Base-by-base conservation (phyloP, 2,888 invertebrate species). In the Thera britannica region DNA sequence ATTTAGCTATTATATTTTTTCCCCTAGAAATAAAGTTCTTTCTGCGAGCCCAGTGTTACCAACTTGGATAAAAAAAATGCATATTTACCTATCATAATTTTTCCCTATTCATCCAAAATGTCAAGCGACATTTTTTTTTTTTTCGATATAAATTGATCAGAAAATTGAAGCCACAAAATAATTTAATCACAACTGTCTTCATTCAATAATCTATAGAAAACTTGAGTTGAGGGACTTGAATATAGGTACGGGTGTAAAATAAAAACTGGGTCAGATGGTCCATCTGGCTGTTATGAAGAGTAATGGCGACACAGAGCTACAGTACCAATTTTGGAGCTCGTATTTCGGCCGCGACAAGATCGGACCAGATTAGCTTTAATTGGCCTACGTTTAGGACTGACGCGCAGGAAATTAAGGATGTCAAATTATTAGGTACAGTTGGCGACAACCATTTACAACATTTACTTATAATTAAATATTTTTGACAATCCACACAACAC, bases 221-320 rank as follows among this genome's bases (percentile, higher is more conserved):
- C 0, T 23, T 23, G 23, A 51, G 6, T 23, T 12, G 51, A 51
- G 23, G 5, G 51, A 51, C 51, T 52, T 52, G 34, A 46, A 23
- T 23, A 23, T 23, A 46, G 44, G 34, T 52, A 52, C 52, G 34
- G 52, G 8, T 36, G 35, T 58, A 51, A 38, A 36, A 68, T 58
- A 51, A 38, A 36, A 68, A 62, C 49, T 55, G 54, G 68, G 68
- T 55, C 68, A 58, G 48, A 38, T 12, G 41, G 49, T 55, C 55
- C 63, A 60, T 60, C 57, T 52, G 52, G 51, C 61, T 55, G 58
- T 61, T 65, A 68, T 68, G 65, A 68, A 68, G 65, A 65, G 48
- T 62, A 65, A 68, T 68, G 65, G 65, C 44, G 61, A 65, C 65
- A 56, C 44, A 36, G 7, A 38, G 11, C 23, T 58, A 62, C 58